Conservation (phyloP, 2,113 vertebrate genomes). For the Hemiscyllium ocellatum region DNA sequence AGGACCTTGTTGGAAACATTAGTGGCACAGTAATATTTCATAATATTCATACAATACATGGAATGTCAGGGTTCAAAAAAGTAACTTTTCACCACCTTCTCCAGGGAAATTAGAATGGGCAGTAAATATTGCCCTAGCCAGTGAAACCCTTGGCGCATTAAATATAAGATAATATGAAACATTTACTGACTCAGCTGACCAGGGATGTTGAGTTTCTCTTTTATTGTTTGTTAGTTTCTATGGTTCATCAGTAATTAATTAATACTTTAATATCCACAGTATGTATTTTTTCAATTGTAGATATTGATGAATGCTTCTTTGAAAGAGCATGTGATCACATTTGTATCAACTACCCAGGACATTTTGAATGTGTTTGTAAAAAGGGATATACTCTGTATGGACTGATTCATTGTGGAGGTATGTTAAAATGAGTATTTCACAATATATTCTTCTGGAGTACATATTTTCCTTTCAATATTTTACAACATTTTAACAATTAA, state of each 20-base stretch:
- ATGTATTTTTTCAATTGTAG: constrained; percentile 60
- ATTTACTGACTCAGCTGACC: not conserved
- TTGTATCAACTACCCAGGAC: constrained; percentile 85
- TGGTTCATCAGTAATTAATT: not conserved
- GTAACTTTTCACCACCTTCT: no score
- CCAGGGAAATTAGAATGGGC: no score
- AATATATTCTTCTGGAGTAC: not conserved
- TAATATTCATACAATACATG: not conserved
- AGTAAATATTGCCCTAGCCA: no score
- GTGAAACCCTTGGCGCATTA: no score
- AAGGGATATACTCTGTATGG: constrained; percentile 87
- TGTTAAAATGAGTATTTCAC: constrained; percentile 44
- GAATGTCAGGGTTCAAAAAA: no score
- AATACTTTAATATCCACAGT: no score
- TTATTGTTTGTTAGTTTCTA: not conserved
- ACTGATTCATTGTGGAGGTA: constrained; percentile 91
- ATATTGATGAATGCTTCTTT: constrained; percentile 94
- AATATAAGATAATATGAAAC: not conserved
- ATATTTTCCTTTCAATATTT: not conserved
- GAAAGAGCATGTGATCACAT: constrained; percentile 90
- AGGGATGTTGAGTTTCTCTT: not conserved
- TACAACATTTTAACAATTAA: not conserved
- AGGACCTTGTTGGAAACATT: not conserved
- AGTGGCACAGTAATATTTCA: not conserved
- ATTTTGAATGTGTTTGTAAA: constrained; percentile 82